phyloP scores from a whole-genome alignment of 1,140 invertebrate genomes.

The Drosophila orena region DNA sequence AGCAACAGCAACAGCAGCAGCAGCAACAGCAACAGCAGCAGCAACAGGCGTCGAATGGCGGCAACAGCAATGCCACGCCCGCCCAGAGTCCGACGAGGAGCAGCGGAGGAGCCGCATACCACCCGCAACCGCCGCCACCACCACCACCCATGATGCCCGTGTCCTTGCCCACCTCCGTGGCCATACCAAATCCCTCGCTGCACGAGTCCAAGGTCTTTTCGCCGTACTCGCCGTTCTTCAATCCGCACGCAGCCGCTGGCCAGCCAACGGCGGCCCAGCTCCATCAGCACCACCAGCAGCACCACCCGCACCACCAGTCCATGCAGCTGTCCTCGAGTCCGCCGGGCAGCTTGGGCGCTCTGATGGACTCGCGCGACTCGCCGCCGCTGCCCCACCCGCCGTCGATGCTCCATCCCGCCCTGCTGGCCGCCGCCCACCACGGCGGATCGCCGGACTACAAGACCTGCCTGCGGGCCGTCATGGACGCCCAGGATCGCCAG shows the following conservation, averaged over 20 bases:
- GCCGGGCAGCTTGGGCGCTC: slow-evolving; percentile 86
- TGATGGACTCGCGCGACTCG: slow-evolving; percentile 90
- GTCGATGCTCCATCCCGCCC: slow-evolving; percentile 91
- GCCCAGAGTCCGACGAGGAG: slow-evolving; percentile 89
- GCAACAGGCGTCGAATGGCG: slow-evolving; percentile 43
- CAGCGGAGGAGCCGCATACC: slow-evolving; percentile 80
- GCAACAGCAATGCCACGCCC: slow-evolving; percentile 75
- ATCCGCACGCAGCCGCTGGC: slow-evolving; percentile 85
- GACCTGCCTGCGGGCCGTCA: slow-evolving; percentile 87
- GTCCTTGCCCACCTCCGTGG: slow-evolving; percentile 96
- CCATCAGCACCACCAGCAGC: slow-evolving; percentile 76
- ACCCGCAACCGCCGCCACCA: slow-evolving; percentile 90
- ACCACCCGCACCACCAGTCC: slow-evolving; percentile 62
- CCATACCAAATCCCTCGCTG: slow-evolving; percentile 97
- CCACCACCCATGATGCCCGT: slow-evolving; percentile 86
- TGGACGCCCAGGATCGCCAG: slow-evolving; percentile 93
- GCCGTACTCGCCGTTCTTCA: slow-evolving; percentile 94
- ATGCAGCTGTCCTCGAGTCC: slow-evolving; percentile 86
- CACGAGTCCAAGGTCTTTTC: slow-evolving; percentile 97
- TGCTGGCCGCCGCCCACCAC: slow-evolving; percentile 91
- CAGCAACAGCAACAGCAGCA: slow-evolving; percentile 54
- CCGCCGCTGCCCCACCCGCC: slow-evolving; percentile 92
- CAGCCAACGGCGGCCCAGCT: slow-evolving; percentile 82
- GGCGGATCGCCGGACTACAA: slow-evolving; percentile 91
- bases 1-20: slow-evolving; percentile 44